Percentiles rank a stretch among this genome's conserved stretches.
Evolutionary conservation across 2,113 vertebrate species (phyloP).

Genomic region (Scatophagus argus): DNA sequence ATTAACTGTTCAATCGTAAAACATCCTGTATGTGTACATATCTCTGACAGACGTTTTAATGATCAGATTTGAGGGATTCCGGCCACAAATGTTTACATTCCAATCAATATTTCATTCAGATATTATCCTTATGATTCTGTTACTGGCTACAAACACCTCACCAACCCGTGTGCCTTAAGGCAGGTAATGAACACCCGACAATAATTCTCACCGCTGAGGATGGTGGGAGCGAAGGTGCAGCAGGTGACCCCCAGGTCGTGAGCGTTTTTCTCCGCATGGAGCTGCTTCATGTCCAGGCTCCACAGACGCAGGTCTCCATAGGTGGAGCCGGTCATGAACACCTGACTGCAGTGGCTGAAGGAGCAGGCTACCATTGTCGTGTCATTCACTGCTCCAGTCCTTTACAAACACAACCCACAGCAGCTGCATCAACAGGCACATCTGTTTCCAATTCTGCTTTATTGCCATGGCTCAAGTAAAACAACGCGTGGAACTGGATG

Average conservation of each 20-base stretch:
- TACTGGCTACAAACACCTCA: neutral
- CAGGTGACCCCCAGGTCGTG: constrained; percentile 96
- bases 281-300: constrained; percentile 91
- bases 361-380: constrained; percentile 93
- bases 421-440: constrained; percentile 8
- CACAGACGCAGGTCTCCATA: constrained; percentile 94
- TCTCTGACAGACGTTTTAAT: neutral
- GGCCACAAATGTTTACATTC: neutral
- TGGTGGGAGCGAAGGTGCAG: constrained; percentile 89
- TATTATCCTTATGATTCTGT: neutral
- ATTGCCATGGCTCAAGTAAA: neutral
- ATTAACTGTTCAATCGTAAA: too few relatives aligned
- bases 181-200: neutral
- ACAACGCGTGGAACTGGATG: neutral
- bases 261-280: constrained; percentile 89
- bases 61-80: neutral
- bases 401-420: constrained; percentile 72
- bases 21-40: neutral
- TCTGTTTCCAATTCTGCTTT: neutral
- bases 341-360: constrained; percentile 90
- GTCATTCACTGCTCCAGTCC: constrained; percentile 88
- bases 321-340: constrained; percentile 93
- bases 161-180: neutral
- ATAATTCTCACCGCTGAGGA: constrained; percentile 72
- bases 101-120: neutral